A percentile compares a stretch with the other conserved stretches of the same genome.
phyloP scores from a whole-genome alignment of 2,888 invertebrate species.

The Hermaeophaga mercurialis region DNA sequence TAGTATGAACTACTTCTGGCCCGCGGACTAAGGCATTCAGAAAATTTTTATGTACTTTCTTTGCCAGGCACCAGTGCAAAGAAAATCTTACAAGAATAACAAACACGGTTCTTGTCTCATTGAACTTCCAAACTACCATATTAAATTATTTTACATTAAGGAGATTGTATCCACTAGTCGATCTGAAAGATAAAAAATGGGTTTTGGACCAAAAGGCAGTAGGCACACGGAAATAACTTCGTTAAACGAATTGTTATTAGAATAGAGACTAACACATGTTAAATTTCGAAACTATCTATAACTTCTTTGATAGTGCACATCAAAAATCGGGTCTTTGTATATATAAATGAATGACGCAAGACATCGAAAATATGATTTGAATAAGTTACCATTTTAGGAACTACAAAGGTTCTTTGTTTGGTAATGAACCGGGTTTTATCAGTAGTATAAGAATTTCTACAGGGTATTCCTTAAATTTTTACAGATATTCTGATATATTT shows the following conservation, averaged over 20 bases:
- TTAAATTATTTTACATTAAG: conserved; percentile 28
- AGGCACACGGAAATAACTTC: conserved; percentile 7
- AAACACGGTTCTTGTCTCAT: conserved; percentile 5
- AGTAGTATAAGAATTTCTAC: conserved; percentile 13
- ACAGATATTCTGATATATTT: no score
- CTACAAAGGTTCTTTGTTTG: conserved; percentile 24
- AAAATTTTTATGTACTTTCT: conserved; percentile 6
- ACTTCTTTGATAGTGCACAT: conserved; percentile 8
- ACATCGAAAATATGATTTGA: conserved; percentile 9
- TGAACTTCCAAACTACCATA: conserved; percentile 9
- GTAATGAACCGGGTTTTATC: conserved; percentile 22
- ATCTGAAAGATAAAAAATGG: neutral
- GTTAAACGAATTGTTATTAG: conserved; percentile 9
- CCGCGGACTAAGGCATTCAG: neutral
- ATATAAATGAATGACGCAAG: neutral
- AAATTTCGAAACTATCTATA: conserved; percentile 9
- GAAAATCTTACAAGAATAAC: conserved; percentile 3
- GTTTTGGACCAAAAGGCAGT: neutral
- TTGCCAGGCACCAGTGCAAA: conserved; percentile 1
- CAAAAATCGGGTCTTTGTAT: conserved; percentile 7
- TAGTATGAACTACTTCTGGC: no score
- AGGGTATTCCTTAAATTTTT: neutral
- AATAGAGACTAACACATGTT: conserved; percentile 1
- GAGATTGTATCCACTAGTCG: conserved; percentile 18
- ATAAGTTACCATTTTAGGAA: conserved; percentile 22